Evolutionary conservation across 2,113 vertebrate species (phyloP).

Genomic region (Notechis scutatus): DNA sequence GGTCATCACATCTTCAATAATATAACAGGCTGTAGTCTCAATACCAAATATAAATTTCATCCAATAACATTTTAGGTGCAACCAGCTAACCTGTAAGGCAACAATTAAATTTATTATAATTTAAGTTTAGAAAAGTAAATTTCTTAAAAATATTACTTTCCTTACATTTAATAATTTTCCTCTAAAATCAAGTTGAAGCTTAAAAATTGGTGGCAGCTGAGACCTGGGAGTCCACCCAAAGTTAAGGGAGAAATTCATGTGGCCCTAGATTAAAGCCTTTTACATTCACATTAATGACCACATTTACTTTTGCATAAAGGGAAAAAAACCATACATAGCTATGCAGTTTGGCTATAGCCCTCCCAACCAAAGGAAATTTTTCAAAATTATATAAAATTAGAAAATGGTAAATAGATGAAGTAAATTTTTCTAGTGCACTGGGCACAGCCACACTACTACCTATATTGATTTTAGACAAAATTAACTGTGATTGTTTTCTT

Average conservation of each 20-base stretch:
- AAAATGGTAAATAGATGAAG: not conserved
- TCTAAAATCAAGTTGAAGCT: not conserved
- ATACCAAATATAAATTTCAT: not conserved
- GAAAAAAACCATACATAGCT: not conserved
- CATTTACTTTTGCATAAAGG: not conserved
- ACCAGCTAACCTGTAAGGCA: not conserved
- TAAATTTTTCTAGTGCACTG: not conserved
- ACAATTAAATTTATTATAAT: not conserved
- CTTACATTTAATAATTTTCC: not conserved
- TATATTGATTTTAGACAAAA: not conserved
- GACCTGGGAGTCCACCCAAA: not conserved
- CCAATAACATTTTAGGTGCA: not conserved
- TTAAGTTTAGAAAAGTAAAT: not conserved
- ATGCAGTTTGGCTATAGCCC: not conserved
- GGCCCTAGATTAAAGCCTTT: not conserved
- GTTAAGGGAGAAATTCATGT: not conserved
- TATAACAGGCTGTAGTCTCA: not conserved
- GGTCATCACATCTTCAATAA: not conserved
- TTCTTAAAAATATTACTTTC: not conserved
- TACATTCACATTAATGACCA: not conserved
- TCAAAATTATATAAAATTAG: not conserved
- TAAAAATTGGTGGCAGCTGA: not conserved
- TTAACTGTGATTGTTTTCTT: not conserved
- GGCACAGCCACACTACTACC: too few relatives aligned
- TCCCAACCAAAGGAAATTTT: not conserved